These are phyloP conservation scores for Fukomys damarensis DNA, from an alignment of 2,113 vertebrate genomes.

Conservation along the genomic window DNA sequence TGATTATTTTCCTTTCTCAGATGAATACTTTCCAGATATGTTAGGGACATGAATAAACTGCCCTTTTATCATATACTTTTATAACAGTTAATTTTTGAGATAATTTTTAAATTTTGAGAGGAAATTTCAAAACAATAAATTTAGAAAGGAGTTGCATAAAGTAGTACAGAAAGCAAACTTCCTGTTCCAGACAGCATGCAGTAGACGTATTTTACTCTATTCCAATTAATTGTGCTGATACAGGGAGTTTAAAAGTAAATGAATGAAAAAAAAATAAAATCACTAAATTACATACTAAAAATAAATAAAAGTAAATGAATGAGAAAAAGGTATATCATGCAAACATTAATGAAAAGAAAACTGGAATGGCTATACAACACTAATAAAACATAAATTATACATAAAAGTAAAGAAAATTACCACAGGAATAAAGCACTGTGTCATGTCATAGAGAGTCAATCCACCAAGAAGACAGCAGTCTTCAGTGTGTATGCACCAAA, in stretches of 20 bases:
- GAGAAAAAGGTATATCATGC: neutral
- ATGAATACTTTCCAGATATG: conserved; percentile 42
- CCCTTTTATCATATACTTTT: conserved; percentile 36
- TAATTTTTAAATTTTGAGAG: conserved; percentile 21
- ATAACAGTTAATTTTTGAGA: conserved; percentile 5
- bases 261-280: neutral
- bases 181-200: conserved; percentile 25
- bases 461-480: neutral
- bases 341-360: conserved; percentile 26
- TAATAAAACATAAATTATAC: conserved; percentile 49
- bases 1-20: conserved; percentile 49
- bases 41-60: conserved; percentile 43
- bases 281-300: too few relatives aligned
- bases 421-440: neutral
- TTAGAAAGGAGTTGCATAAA: conserved; percentile 45
- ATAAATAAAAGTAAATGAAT: conserved; percentile 57
- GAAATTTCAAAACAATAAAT: conserved; percentile 46
- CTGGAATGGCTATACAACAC: neutral
- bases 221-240: conserved; percentile 24
- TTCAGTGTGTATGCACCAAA: neutral
- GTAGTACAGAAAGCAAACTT: conserved; percentile 37
- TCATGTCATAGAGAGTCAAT: neutral
- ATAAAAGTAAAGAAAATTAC: conserved; percentile 44
- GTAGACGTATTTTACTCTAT: neutral
- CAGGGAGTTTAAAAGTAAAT: conserved; percentile 45